Percentiles rank a stretch among this genome's conserved stretches.
Evolutionary conservation across 2,113 vertebrate genomes (phyloP).

Genomic region (Pachypanchax playfairii): DNA sequence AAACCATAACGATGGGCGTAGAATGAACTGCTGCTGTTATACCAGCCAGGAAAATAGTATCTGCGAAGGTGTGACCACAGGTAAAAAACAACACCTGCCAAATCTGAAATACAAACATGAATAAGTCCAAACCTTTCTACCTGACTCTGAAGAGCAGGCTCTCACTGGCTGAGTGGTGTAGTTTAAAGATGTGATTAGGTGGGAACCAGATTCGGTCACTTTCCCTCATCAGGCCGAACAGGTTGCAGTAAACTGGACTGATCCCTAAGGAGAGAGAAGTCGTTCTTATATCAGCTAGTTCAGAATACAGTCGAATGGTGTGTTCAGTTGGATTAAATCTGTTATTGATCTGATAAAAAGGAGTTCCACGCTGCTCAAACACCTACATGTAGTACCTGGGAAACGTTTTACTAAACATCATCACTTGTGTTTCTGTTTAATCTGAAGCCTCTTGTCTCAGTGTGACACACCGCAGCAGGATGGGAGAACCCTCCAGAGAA

Average conservation of each 20-base stretch:
- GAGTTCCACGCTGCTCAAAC: background rate
- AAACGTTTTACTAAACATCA: background rate
- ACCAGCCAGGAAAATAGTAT: constrained; percentile 95
- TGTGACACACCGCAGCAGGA: background rate
- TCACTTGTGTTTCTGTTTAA: background rate
- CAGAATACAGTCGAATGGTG: too few relatives aligned
- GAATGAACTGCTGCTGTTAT: constrained; percentile 79
- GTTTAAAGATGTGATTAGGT: constrained; percentile 90
- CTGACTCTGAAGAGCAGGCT: constrained; percentile 88
- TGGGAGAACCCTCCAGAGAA: background rate
- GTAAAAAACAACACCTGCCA: background rate
- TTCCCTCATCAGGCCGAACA: constrained; percentile 93
- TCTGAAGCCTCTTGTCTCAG: background rate
- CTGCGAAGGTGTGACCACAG: constrained; percentile 61
- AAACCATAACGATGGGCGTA: constrained; percentile 88
- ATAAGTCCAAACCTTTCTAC: constrained; percentile 54
- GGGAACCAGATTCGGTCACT: constrained; percentile 89
- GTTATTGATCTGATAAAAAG: too few relatives aligned
- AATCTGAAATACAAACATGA: background rate
- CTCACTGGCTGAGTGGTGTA: constrained; percentile 81
- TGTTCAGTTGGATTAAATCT: background rate
- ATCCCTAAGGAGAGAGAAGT: constrained; percentile 85
- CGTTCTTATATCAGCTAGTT: too few relatives aligned
- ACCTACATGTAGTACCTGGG: too few relatives aligned
- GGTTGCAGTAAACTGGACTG: constrained; percentile 85